Percentiles rank a stretch among this genome's conserved stretches.
phyloP scores from a whole-genome alignment of 2,888 invertebrate species.

The Aplocera efformata region DNA sequence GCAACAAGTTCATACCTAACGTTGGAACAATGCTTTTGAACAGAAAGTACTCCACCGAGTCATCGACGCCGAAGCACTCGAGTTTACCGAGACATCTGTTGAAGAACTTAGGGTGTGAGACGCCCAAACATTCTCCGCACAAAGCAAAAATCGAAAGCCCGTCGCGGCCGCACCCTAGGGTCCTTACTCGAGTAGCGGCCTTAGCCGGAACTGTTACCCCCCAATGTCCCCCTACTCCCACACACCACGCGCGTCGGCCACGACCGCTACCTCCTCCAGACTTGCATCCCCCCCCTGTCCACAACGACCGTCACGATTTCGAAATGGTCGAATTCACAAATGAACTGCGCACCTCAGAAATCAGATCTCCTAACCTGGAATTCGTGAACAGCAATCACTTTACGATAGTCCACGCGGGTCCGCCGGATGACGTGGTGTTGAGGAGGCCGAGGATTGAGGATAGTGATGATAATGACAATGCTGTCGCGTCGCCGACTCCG shows the following conservation, averaged over 20 bases:
- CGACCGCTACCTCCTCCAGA: constrained; percentile 81
- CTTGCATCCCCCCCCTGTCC: constrained; percentile 75
- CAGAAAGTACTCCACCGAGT: constrained; percentile 67
- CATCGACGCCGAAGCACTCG: constrained; percentile 67
- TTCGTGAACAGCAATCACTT: constrained; percentile 80
- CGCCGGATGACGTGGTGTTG: constrained; percentile 72
- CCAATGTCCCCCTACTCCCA: constrained; percentile 93
- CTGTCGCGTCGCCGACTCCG: constrained; percentile 81
- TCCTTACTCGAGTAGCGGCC: constrained; percentile 80
- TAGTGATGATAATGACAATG: constrained; percentile 68
- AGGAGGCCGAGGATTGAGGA: constrained; percentile 67
- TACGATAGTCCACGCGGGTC: constrained; percentile 74
- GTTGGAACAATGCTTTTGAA: constrained; percentile 70
- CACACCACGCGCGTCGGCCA: constrained; percentile 88
- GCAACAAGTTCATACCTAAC: constrained; percentile 46
- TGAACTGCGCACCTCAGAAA: constrained; percentile 74
- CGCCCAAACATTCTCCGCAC: constrained; percentile 67
- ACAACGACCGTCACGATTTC: constrained; percentile 67
- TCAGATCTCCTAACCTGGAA: constrained; percentile 77
- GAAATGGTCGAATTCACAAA: constrained; percentile 74
- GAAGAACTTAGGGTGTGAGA: constrained; percentile 66
- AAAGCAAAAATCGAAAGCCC: constrained; percentile 62
- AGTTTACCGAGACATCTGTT: constrained; percentile 69
- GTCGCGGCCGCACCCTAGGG: constrained; percentile 82
- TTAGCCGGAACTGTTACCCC: constrained; percentile 76